Base-by-base conservation (phyloP, 2,113 vertebrate genomes). In the Rhinolophus ferrumequinum region DNA sequence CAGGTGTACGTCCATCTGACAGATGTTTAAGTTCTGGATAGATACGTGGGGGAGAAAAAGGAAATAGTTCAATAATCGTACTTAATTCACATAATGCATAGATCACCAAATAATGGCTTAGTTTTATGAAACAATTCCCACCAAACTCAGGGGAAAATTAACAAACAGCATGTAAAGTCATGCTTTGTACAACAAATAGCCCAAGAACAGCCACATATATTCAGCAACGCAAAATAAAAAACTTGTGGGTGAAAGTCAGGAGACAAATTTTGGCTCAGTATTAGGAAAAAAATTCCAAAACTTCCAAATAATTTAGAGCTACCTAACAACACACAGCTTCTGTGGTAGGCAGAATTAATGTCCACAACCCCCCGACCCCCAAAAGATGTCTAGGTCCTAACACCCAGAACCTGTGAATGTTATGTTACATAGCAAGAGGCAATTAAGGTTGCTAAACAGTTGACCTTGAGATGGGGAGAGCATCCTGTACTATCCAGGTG, bases 91-190 rank as follows among this genome's bases (percentile, higher is more conserved):
- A 90, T 1, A 26, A 8, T 67, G 41, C 58, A 58, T 0, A 72
- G 11, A 79, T 38, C 47, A 93, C 33, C 52, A 94, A 82, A 93
- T 11, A 84, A 18, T 33, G 75, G 19, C 15, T 92, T 79, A 69
- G 7, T 56, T 87, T 94, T 94, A 87, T 22, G 50, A 92, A 89
- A 82, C 9, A 85, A 85, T 79, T 95, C 69, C 73, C 73, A 90
- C 16, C 21, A 85, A 91, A 8, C 38, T 83, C 26, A 62, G 22
- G 54, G 47, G 50, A 90, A 95, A 95, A 67, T 11, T 5, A 69
- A 58, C 16, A 19, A 62, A 90, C 7, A 85, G 6, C 22, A 8
- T 38, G 4, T 12, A 18, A 90, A 64, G 44, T 62, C 52, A 58
- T 8, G 22, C 69, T 90, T 35, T 66, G 11, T 93, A 90, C 87